Base-by-base conservation (phyloP, 2,113 vertebrate genomes). In the Halichoerus grypus region DNA sequence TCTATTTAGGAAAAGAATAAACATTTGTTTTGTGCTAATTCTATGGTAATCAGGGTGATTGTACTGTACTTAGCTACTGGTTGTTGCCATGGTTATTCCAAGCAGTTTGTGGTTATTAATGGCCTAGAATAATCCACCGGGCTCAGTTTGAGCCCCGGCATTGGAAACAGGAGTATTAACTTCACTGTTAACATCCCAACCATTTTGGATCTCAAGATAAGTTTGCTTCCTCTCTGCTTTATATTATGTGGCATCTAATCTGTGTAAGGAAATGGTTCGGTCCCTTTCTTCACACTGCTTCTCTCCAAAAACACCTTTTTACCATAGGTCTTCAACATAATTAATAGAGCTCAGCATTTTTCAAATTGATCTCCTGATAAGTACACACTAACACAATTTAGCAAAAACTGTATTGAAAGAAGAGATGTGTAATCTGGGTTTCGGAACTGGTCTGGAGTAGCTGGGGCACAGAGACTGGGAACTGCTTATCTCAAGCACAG, bases 1-100 rank as follows among this genome's bases (percentile, higher is more conserved):
- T 0, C 82, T 97, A 98, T 98, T 99, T 98, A 98, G 98, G 95
- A 98, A 98, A 98, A 96, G 94, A 99, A 99, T 98, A 98, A 99
- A 99, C 99, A 98, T 99, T 99, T 98, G 98, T 98, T 99, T 98
- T 98, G 98, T 99, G 98, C 86, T 99, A 98, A 99, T 99, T 99
- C 99, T 98, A 97, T 98, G 98, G 98, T 99, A 98, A 99, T 99
- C 98, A 99, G 98, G 97, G 98, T 98, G 98, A 99, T 99, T 99
- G 98, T 98, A 98, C 98, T 98, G 98, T 98, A 99, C 98, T 98
- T 98, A 98, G 96, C 97, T 97, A 90, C 98, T 98, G 97, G 97
- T 90, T 97, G 98, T 99, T 99, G 98, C 98, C 98, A 99, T 99
- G 98, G 99, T 98, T 98, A 99, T 99, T 97, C 97, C 97, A 98